Conservation (phyloP, 2,888 invertebrate genomes). For the Drosophila pegasa region DNA sequence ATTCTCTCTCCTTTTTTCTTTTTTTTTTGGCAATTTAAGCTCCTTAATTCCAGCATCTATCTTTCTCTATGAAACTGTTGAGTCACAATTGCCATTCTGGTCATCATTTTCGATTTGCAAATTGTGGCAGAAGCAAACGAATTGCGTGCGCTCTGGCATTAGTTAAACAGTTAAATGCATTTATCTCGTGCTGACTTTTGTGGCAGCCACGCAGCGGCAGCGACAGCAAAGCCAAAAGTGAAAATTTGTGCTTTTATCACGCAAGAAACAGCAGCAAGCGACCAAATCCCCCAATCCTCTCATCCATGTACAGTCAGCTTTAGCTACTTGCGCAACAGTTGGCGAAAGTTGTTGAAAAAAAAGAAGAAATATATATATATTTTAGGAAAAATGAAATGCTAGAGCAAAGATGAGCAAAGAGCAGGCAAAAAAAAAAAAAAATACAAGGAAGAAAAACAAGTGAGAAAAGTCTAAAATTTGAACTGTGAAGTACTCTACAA, state of each 20-base stretch:
- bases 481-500: background rate
- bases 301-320: background rate
- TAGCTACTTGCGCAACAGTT: slow-evolving; percentile 64
- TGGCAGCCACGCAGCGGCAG: slow-evolving; percentile 15
- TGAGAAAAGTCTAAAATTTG: background rate
- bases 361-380: background rate
- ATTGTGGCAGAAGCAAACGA: slow-evolving; percentile 27
- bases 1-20: too few relatives aligned
- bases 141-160: slow-evolving; percentile 38
- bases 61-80: background rate
- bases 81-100: slow-evolving; percentile 1
- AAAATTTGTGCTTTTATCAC: slow-evolving; percentile 76
- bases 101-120: slow-evolving; percentile 29
- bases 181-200: slow-evolving; percentile 49
- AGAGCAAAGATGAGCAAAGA: slow-evolving; percentile 44
- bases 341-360: slow-evolving; percentile 54
- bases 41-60: background rate
- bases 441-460: background rate
- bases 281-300: background rate
- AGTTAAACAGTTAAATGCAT: slow-evolving; percentile 47
- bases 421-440: slow-evolving; percentile 6
- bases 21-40: too few relatives aligned
- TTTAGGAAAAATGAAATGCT: slow-evolving; percentile 45
- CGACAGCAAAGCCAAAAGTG: slow-evolving; percentile 50
- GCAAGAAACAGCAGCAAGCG: slow-evolving; percentile 55